These are phyloP conservation scores for Actinemys pallida DNA, from an alignment of 2,113 vertebrate species.

Conservation along the genomic window DNA sequence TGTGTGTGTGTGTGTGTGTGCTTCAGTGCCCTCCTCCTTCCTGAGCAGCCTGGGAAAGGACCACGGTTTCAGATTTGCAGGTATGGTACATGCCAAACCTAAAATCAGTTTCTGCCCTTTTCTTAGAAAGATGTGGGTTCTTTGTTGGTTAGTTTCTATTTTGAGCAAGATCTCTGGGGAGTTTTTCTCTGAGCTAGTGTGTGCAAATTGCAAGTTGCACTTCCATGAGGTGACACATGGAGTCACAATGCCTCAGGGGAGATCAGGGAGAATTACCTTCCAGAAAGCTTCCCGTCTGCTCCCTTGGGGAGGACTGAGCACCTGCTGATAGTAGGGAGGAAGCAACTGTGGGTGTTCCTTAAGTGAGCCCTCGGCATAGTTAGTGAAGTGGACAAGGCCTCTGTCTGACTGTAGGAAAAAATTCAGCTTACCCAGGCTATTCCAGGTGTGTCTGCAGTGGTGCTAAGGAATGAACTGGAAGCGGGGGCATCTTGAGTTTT, in stretches of 20 bases:
- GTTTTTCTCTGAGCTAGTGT: background rate
- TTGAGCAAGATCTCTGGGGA: background rate
- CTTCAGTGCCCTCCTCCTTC: background rate
- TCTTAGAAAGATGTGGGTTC: background rate
- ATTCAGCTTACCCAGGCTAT: background rate
- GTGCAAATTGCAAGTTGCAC: background rate
- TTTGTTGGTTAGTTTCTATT: background rate
- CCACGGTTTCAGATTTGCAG: background rate
- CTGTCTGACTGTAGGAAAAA: background rate
- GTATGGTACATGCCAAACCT: background rate
- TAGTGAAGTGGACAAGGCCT: background rate
- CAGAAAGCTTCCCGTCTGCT: background rate
- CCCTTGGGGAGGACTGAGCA: background rate
- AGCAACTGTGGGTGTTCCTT: background rate
- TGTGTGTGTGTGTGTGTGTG: background rate
- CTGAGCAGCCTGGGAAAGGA: background rate
- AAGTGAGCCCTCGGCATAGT: background rate
- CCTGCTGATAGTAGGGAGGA: background rate
- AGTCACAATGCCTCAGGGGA: accelerated
- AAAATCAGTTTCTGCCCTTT: background rate
- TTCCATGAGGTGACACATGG: background rate
- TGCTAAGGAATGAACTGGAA: background rate
- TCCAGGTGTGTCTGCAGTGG: background rate
- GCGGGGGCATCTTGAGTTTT: background rate
- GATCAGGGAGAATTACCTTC: background rate